Percentiles rank a stretch among this genome's conserved stretches.
Conservation (phyloP, 1,140 invertebrate species). For the Lucilia cuprina region DNA sequence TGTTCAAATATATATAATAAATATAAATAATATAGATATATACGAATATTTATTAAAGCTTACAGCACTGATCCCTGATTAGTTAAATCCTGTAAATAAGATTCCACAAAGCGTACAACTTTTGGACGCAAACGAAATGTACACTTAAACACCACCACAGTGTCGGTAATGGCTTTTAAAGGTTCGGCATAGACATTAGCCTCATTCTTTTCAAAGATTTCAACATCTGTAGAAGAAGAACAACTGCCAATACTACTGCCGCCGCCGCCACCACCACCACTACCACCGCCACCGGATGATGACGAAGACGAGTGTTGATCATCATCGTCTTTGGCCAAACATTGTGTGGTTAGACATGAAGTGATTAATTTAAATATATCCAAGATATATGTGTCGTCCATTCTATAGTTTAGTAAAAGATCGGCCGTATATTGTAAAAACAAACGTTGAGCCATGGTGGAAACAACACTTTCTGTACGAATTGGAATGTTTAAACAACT, state of each 20-base stretch:
- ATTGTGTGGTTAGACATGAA: slow-evolving; percentile 40
- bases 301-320: neutral
- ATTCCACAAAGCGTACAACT: slow-evolving; percentile 25
- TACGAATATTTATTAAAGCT: neutral
- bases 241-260: neutral
- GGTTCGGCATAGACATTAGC: slow-evolving; percentile 54
- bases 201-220: slow-evolving; percentile 56
- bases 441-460: slow-evolving; percentile 41
- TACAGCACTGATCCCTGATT: slow-evolving; percentile 13
- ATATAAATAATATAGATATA: neutral
- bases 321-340: neutral
- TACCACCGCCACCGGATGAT: neutral
- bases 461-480: slow-evolving; percentile 38
- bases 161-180: slow-evolving; percentile 37
- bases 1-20: neutral
- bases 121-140: slow-evolving; percentile 30
- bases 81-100: slow-evolving; percentile 1
- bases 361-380: slow-evolving; percentile 45
- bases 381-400: slow-evolving; percentile 39
- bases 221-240: slow-evolving; percentile 36
- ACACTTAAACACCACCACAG: slow-evolving; percentile 37
- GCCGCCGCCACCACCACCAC: neutral
- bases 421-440: slow-evolving; percentile 40
- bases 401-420: slow-evolving; percentile 20
- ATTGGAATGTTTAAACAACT: neutral